These are phyloP conservation scores for Taphrorychus bicolor DNA, from an alignment of 2,888 invertebrate genomes.

Conservation along the genomic window DNA sequence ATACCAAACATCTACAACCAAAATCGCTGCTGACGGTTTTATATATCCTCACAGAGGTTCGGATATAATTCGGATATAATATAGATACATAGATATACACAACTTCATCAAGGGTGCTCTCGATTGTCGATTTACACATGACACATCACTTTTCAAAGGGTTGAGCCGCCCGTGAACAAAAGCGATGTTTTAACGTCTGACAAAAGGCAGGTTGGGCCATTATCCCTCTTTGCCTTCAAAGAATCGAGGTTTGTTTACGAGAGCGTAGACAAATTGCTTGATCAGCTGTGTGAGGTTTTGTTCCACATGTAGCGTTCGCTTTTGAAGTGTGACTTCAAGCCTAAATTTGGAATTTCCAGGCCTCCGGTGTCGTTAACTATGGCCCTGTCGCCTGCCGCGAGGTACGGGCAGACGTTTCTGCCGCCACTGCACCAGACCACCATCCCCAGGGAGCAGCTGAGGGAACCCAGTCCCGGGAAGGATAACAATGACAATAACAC, in stretches of 20 bases:
- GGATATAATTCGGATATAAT: no score
- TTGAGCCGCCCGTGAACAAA: constrained; percentile 40
- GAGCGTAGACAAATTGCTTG: constrained; percentile 8
- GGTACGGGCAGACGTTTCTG: constrained; percentile 69
- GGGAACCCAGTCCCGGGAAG: constrained; percentile 63
- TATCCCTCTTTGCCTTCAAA: constrained; percentile 25
- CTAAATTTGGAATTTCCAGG: constrained; percentile 59
- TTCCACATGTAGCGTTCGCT: neutral
- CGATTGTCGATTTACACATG: neutral
- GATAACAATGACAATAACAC: constrained; percentile 52
- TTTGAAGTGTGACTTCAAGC: neutral
- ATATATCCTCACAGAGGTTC: no score
- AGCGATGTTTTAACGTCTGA: constrained; percentile 51
- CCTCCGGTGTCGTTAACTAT: constrained; percentile 78
- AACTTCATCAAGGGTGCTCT: no score
- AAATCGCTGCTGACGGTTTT: no score
- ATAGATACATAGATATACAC: no score
- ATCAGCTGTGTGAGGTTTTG: constrained; percentile 17
- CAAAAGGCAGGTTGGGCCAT: constrained; percentile 33
- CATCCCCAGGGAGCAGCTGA: constrained; percentile 41
- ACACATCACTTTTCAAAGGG: constrained; percentile 10
- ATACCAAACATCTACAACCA: no score
- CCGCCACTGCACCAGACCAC: constrained; percentile 63
- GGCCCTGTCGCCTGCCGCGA: constrained; percentile 71
- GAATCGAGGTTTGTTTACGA: neutral